Conservation (phyloP, 1,140 invertebrate species). For the Bombus huntii region DNA sequence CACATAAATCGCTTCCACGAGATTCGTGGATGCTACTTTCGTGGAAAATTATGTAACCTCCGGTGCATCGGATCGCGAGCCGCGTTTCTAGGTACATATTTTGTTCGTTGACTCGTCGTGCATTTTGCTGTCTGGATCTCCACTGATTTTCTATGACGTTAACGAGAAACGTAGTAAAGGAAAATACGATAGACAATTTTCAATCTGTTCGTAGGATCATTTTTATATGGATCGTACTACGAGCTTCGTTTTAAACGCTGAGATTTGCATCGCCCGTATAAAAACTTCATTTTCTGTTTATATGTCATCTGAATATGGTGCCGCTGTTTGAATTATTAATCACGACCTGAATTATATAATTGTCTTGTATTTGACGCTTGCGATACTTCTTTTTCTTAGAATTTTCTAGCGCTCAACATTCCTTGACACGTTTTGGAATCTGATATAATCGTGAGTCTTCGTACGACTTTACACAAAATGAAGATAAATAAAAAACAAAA, state of each 20-base stretch:
- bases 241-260: background rate
- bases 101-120: background rate
- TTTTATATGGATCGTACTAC: background rate
- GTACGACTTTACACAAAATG: too few relatives aligned
- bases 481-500: too few relatives aligned
- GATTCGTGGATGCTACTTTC: background rate
- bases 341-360: too few relatives aligned
- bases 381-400: too few relatives aligned
- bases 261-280: background rate
- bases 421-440: too few relatives aligned
- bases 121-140: too few relatives aligned
- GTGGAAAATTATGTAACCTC: background rate
- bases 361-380: too few relatives aligned
- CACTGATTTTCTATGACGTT: background rate
- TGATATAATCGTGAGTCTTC: too few relatives aligned
- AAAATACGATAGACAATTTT: background rate
- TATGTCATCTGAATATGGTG: too few relatives aligned
- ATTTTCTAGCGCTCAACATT: too few relatives aligned
- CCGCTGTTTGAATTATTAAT: too few relatives aligned
- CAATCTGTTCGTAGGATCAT: background rate
- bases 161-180: background rate
- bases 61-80: background rate
- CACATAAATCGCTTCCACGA: background rate
- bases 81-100: background rate
- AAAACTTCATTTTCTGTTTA: background rate